Evolutionary conservation across 2,888 invertebrate genomes (phyloP).

Genomic region (Perithous albicinctus): DNA sequence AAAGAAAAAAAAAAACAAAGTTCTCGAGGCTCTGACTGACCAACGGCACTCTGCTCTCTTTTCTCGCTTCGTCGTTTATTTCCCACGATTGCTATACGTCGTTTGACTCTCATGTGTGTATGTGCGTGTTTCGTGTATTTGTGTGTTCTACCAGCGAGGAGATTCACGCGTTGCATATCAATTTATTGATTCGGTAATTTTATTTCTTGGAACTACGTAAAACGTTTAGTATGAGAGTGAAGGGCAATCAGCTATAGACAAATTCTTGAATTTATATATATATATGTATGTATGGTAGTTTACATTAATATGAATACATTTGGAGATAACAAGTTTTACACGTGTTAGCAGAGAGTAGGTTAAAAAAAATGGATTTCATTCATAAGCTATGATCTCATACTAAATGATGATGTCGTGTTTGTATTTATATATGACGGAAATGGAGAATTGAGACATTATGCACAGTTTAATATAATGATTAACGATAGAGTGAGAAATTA

Average conservation of each 20-base stretch:
- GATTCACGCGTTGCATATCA: constrained; percentile 14
- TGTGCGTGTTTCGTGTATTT: background rate
- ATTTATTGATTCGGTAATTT: constrained; percentile 19
- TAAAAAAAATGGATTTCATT: background rate
- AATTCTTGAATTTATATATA: background rate
- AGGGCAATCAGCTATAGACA: constrained; percentile 9
- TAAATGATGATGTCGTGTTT: background rate
- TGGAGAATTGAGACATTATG: too few relatives aligned
- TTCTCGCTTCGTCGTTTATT: constrained; percentile 61
- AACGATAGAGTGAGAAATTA: too few relatives aligned
- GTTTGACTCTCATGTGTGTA: background rate
- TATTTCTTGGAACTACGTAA: background rate
- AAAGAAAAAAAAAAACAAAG: too few relatives aligned
- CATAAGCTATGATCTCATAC: background rate
- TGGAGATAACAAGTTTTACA: background rate
- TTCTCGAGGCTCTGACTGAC: constrained; percentile 31
- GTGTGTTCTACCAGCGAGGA: too few relatives aligned
- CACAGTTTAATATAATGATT: too few relatives aligned
- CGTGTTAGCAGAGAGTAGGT: background rate
- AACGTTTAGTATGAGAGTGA: constrained; percentile 5
- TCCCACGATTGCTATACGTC: constrained; percentile 59
- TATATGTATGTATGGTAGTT: too few relatives aligned
- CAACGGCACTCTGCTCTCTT: constrained; percentile 66
- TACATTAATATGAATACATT: background rate
- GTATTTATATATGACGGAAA: background rate